A percentile compares a stretch with the other conserved stretches of the same genome.
Evolutionary conservation across 2,113 vertebrate species (phyloP).

Genomic region (Galeopterus variegatus): DNA sequence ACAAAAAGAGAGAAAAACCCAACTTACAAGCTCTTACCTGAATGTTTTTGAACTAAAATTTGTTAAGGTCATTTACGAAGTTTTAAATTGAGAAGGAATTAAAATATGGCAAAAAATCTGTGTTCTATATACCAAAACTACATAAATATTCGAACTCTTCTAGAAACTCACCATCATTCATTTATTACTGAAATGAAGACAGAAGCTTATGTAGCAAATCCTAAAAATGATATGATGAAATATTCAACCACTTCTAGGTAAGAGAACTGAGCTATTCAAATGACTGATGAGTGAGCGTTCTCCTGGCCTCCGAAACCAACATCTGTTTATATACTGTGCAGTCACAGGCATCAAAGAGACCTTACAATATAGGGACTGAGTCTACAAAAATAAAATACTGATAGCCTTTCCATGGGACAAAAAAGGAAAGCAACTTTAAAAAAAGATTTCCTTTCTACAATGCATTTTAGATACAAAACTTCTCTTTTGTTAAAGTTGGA

Average conservation of each 20-base stretch:
- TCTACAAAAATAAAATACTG: slow-evolving; percentile 47
- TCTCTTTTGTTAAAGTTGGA: neutral
- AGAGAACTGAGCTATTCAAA: slow-evolving; percentile 53
- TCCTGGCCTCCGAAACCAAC: slow-evolving; percentile 46
- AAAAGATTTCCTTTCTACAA: slow-evolving; percentile 25
- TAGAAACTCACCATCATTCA: slow-evolving; percentile 26
- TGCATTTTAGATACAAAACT: neutral
- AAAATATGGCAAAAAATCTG: neutral
- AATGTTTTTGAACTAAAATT: slow-evolving; percentile 38
- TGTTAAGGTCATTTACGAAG: slow-evolving; percentile 20
- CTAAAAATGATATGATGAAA: slow-evolving; percentile 51
- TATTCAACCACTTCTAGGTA: slow-evolving; percentile 7
- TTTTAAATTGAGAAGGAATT: slow-evolving; percentile 37
- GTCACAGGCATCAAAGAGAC: neutral
- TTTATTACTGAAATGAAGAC: slow-evolving; percentile 68
- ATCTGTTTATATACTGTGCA: neutral
- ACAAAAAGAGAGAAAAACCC: neutral
- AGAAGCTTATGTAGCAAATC: neutral
- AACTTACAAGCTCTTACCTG: neutral
- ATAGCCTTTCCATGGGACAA: neutral
- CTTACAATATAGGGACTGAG: neutral
- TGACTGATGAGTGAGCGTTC: neutral
- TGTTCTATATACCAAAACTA: neutral
- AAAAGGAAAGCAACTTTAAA: neutral
- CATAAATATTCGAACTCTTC: neutral